Evolutionary conservation across 2,113 vertebrate genomes (phyloP), one percentile per base, ranked within the genome.

Genomic region (Psettodes erumei): DNA sequence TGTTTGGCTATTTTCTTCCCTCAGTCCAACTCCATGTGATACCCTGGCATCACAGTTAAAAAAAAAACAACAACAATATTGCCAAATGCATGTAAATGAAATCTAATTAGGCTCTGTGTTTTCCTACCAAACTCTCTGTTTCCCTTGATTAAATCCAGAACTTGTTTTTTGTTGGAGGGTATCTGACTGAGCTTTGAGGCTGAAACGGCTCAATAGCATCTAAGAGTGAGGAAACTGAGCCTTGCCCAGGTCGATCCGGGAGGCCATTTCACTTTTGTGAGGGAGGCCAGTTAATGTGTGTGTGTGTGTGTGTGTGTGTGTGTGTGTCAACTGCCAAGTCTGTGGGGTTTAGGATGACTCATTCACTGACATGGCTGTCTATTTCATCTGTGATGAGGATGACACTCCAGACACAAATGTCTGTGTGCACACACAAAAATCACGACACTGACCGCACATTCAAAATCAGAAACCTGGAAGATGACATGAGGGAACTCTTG

Each of bases 271-370:
- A 76, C 60, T 48, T 85, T 25, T 27, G 75, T 28, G 67, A 68
- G 51, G 58, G 66, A 50, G 50, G 42, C 58, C 48, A 32, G 82
- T 67, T 66, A 77, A 74, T 73, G 63, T 48, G 33, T 62, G 25
- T 58, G 51, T 54, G 40, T 42, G 40, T 68, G 54, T 64, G 61
- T 66, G 40, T 58, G 66, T 73, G 47, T 61, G 35, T 68, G 83
- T 40, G 58, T 47, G 63, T 53, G 60, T 16, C 53, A 75, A 73
- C 70, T 66, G 79, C 75, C 72, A 84, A 53, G 45, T 90, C 86
- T 87, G 74, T 62, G 67, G 84, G 85, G 86, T 82, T 83, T 63
- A 54, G 81, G 86, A 88, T 93, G 92, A 92, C 85, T 91, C 90
- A 93, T 89, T 87, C 81, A 80, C 86, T 77, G 79, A 83, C 84